Base-by-base conservation (phyloP, 2,888 invertebrate species). In the Tetragonula carbonaria region DNA sequence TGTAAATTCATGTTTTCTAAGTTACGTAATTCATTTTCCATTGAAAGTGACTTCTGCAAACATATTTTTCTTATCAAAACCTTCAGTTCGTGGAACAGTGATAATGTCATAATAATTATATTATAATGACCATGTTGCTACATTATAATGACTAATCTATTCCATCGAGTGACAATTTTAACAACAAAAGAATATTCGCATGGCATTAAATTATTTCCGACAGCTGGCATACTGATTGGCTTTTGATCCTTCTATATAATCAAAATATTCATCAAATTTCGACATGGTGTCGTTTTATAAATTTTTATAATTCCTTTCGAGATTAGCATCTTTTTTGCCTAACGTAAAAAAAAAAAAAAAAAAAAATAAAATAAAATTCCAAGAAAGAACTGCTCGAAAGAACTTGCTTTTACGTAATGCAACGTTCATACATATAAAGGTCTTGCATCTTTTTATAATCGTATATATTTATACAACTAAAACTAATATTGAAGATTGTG, bases 401-500 rank as follows among this genome's bases (percentile, higher is more conserved):
- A 16, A 50, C 11, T 50, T 67, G 23, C 11, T 67, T 67, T 67
- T 50, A 50, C 18, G 18, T 67, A 23, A 21, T 45, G 45, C 23
- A 23, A 23, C 23, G 23, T 23, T 67, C 45, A 23, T 67, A n/a
- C 23, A 23, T 50, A n/a, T 28, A 28, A 28, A 28, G 2, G n/a
- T 23, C n/a, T 45, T 23, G 2, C 45, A 1, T 6, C 14, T 67
- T 67, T 67, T 16, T n/a, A 45, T 50, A 67, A 3, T 14, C n/a
- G n/a, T n/a, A n/a, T n/a, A n/a, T 59, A n/a, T 59, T 59, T n/a
- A 59, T 59, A 45, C 23, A 50, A 67, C 8, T 67, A 21, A 67
- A 23, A 8, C 16, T 21, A 66, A 21, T 3, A 38, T 66, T 5
- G 38, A 66, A 38, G 14, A n/a, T n/a, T 6, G 21, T 5, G 33